Percentiles rank a stretch among this genome's conserved stretches.
phyloP scores from a whole-genome alignment of 2,888 invertebrate genomes.

The Thereva nobilitata region DNA sequence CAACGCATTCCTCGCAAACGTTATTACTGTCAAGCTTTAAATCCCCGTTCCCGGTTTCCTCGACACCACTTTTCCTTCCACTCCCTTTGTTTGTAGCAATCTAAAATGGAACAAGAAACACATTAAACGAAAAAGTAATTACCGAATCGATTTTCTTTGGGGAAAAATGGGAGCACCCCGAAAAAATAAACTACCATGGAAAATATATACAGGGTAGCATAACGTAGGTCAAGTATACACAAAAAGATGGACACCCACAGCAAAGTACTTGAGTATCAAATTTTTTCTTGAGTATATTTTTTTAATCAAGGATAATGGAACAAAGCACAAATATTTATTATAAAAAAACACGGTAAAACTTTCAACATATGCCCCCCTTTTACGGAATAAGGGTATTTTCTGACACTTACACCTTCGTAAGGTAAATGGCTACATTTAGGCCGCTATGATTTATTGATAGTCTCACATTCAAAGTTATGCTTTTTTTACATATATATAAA shows the following conservation, averaged over 20 bases:
- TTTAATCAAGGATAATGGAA: too few species aligned
- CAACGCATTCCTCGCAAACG: conserved; percentile 7
- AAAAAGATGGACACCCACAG: not conserved
- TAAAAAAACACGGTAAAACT: too few species aligned
- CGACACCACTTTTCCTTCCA: conserved; percentile 21
- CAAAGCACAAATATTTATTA: too few species aligned
- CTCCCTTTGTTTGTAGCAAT: conserved; percentile 36
- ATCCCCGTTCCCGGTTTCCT: conserved; percentile 37
- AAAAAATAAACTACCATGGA: conserved; percentile 5
- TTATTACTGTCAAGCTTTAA: conserved; percentile 14
- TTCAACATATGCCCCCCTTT: too few species aligned
- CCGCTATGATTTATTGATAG: too few species aligned
- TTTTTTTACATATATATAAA: too few species aligned
- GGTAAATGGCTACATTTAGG: too few species aligned
- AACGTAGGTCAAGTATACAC: conserved; percentile 40
- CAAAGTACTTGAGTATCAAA: too few species aligned
- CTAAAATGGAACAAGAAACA: conserved; percentile 35
- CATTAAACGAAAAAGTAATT: conserved; percentile 11
- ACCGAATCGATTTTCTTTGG: conserved; percentile 14
- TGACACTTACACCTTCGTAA: too few species aligned
- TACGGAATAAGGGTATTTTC: too few species aligned
- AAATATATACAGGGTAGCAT: not conserved
- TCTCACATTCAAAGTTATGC: too few species aligned
- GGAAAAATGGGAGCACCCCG: conserved; percentile 3
- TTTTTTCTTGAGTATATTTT: too few species aligned